Evolutionary conservation across 2,113 vertebrate genomes (phyloP).

Genomic region (Hirundichthys speculiger): DNA sequence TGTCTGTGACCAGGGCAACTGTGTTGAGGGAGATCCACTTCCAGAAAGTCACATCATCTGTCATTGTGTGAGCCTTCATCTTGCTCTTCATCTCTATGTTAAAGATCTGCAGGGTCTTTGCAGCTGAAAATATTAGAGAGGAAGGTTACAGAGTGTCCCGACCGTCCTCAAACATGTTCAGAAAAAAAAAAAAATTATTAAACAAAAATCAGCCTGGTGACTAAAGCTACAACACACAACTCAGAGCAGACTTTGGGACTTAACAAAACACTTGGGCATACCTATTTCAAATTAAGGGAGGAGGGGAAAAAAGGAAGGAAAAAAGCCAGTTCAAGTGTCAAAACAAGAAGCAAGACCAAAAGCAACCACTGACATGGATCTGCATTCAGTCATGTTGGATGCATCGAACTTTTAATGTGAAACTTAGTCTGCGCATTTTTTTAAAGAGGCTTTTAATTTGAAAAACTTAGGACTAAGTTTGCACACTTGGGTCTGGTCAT

Average conservation of each 20-base stretch:
- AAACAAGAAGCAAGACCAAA: conserved; percentile 70
- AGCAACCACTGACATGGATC: conserved; percentile 67
- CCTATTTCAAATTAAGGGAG: conserved; percentile 42
- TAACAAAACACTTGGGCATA: conserved; percentile 33
- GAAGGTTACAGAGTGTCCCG: conserved; percentile 15
- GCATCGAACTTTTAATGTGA: conserved; percentile 23
- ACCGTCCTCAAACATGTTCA: not conserved
- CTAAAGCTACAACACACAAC: conserved; percentile 49
- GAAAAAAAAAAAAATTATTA: not conserved
- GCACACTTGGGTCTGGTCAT: too few relatives aligned
- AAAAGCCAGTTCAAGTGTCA: conserved; percentile 8
- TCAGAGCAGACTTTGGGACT: conserved; percentile 50
- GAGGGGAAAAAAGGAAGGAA: too few relatives aligned
- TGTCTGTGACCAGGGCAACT: conserved; percentile 96
- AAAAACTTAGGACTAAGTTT: not conserved
- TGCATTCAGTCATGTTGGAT: conserved; percentile 73
- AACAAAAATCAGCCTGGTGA: not conserved
- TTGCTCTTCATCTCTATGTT: conserved; percentile 99
- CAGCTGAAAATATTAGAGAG: conserved; percentile 84
- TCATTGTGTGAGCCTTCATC: conserved; percentile 99
- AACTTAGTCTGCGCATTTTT: conserved; percentile 9
- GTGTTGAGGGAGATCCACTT: conserved; percentile 99
- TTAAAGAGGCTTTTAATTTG: not conserved
- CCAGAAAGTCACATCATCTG: conserved; percentile 99
- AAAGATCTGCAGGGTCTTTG: conserved; percentile 99